Evolutionary conservation across 2,113 vertebrate species (phyloP), one percentile per base, ranked within the genome.

Genomic region (Brachypodius melanocephalos): DNA sequence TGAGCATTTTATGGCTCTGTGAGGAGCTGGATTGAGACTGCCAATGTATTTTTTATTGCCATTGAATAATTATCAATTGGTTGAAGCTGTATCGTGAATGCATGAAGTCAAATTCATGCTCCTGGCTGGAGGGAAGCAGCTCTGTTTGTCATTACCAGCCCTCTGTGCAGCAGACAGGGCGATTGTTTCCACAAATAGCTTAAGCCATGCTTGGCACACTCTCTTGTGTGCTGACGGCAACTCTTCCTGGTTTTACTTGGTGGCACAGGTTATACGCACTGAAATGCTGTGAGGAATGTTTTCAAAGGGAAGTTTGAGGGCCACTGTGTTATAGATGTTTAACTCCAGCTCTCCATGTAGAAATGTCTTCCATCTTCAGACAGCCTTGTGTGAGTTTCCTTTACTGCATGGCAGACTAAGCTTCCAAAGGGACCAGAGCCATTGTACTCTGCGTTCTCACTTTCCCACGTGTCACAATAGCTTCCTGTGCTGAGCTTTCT

Each of bases 21-120:
- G 71, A 96, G 75, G 59, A 93, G 40, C 46, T 88, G 55, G 25
- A 25, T 71, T 48, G 85, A 80, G 75, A 52, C 36, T 55, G 46
- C 26, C 72, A 46, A 59, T 72, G 28, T 36, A 46, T 83, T 93
- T 96, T 91, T 96, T 85, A 94, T 77, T 73, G 45, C 79, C 36
- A 24, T 10, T 68, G 88, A 75, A 75, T 86, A 88, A 61, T 71
- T 91, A 83, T 71, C 78, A 83, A 34, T 85, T 72, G 62, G 66
- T 92, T 0, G 0, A 89, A 85, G 43, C 36, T 58, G 48, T 54
- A 76, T 77, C 0, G 0, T 69, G 74, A 89, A 45, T 40, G 55
- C 42, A 32, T 1, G 6, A 86, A 83, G 76, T 32, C 52, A 72
- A 90, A 88, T 84, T 63, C 63, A 31, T 45, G 34, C 51, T 86